phyloP scores from a whole-genome alignment of 2,797 vertebrate genomes.

The Melanogrammus aeglefinus region DNA sequence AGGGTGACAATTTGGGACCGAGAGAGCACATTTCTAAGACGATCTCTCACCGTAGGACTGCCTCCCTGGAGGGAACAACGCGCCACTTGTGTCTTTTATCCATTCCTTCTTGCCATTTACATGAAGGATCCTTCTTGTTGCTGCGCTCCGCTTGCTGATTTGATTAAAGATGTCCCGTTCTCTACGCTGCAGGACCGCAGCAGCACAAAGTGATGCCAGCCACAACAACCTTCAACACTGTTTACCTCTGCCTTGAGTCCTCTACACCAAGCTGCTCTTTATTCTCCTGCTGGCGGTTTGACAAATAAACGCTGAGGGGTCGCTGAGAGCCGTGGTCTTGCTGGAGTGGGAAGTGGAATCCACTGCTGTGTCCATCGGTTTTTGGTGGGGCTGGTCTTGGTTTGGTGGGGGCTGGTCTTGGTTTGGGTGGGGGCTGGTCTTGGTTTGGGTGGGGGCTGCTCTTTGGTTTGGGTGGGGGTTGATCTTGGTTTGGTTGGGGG shows the following conservation, averaged over 20 bases:
- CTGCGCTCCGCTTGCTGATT: background rate
- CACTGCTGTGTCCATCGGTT: too few relatives aligned
- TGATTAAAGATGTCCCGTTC: background rate
- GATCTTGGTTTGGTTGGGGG: too few relatives aligned
- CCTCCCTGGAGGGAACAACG: background rate
- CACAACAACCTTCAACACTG: background rate
- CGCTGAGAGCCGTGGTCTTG: background rate
- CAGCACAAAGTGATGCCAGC: constrained; percentile 6
- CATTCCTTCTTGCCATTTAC: background rate
- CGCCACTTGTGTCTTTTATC: background rate
- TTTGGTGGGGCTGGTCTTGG: background rate
- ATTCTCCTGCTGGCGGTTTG: background rate
- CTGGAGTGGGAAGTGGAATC: background rate
- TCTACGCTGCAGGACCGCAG: background rate
- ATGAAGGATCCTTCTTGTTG: background rate
- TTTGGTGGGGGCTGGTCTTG: background rate
- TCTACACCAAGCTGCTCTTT: constrained; percentile 7
- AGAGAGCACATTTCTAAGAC: constrained; percentile 51
- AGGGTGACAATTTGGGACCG: constrained; percentile 58
- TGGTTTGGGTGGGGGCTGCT: too few relatives aligned
- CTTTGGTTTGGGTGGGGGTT: too few relatives aligned
- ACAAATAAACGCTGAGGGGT: background rate
- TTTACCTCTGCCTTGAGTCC: constrained; percentile 14
- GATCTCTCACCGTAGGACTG: constrained; percentile 40
- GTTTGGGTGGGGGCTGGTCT: background rate